These are phyloP conservation scores for Onychomys torridus DNA, from an alignment of 2,797 vertebrate genomes.

Conservation along the genomic window DNA sequence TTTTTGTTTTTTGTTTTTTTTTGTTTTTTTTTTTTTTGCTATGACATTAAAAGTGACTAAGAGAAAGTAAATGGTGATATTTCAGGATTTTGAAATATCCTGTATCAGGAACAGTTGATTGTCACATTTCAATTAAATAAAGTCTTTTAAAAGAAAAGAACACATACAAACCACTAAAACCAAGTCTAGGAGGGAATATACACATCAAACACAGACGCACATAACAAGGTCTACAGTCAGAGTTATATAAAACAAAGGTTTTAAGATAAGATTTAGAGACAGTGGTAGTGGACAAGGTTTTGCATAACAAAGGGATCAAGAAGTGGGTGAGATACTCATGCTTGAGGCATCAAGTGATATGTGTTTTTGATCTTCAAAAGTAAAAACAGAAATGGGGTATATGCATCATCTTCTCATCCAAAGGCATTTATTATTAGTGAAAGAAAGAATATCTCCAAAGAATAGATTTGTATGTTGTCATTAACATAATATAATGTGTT, in stretches of 20 bases:
- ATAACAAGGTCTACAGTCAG: neutral
- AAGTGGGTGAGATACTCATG: neutral
- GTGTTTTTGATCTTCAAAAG: constrained; percentile 49
- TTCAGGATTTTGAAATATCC: constrained; percentile 5
- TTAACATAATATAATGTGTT: constrained; percentile 17
- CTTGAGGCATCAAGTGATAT: neutral
- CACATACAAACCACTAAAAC: neutral
- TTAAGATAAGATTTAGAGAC: constrained; percentile 25
- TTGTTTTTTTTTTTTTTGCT: neutral
- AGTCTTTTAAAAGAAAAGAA: constrained; percentile 34
- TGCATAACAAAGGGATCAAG: neutral
- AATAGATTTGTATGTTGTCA: neutral
- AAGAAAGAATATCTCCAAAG: neutral
- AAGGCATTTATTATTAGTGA: neutral
- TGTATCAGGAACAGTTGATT: neutral
- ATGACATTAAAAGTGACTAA: neutral
- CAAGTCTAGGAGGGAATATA: neutral
- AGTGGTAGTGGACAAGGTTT: neutral
- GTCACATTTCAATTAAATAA: neutral
- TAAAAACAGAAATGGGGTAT: neutral
- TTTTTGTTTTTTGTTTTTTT: neutral
- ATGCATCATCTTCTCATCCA: neutral
- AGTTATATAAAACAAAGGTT: constrained; percentile 39
- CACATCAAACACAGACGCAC: neutral
- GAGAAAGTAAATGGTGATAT: neutral